Base-by-base conservation (phyloP, 2,797 vertebrate species). In the Semotilus atromaculatus region DNA sequence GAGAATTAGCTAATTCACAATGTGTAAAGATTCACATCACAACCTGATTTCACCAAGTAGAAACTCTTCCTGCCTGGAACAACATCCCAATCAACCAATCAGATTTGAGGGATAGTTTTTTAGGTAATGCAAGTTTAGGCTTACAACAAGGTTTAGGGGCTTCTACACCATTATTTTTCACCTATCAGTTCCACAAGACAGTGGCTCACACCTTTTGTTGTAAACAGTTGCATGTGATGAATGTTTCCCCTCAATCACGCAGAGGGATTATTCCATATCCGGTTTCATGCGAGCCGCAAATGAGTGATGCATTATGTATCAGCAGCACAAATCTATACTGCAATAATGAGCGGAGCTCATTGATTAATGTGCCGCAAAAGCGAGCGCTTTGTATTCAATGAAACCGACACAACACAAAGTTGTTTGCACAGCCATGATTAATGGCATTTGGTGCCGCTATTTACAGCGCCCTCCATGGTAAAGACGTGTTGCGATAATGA, bases 291-390 rank as follows among this genome's bases (percentile, higher is more conserved):
- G 5, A n/a, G 66, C 23, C 4, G 5, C 31, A 77, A 87, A 86
- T 81, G 62, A 86, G 82, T 58, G 77, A 75, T 73, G 74, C 62
- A 88, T 88, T 85, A 88, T 90, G 86, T 84, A 90, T 91, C 92
- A 82, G 88, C 80, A 68, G 88, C 79, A 87, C 70, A 92, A 91
- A 94, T 93, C 90, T 88, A 87, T 90, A 90, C 82, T 18, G 83
- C 19, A 90, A 93, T 95, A 94, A 94, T 93, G 92, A 94, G 90
- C 84, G 86, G 80, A 92, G 36, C 62, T 79, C 88, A 94, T 93
- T 94, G 93, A 95, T 94, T 93, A 91, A 90, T 90, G 91, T 91
- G 91, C 88, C 87, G 90, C 58, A 89, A 89, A 92, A 93, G 92
- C 86, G 85, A 91, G 81, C 66, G 86, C 86, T 87, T 91, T 90